Conservation (phyloP, 1,140 invertebrate species). For the Philopotamus ludificatus region DNA sequence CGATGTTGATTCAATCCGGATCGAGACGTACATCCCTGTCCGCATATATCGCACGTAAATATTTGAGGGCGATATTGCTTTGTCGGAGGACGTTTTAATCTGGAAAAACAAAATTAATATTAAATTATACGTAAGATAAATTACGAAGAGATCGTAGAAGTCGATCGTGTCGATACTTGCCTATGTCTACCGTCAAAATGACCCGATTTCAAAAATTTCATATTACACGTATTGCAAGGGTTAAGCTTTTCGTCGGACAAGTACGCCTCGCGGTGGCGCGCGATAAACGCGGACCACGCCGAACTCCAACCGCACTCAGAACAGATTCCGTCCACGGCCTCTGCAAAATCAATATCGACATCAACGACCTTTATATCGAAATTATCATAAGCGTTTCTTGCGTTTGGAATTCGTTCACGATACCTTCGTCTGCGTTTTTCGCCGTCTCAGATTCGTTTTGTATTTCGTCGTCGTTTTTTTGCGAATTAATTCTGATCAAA, state of each 20-base stretch:
- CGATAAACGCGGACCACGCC: slow-evolving; percentile 30
- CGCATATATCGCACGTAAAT: slow-evolving; percentile 35
- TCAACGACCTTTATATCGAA: neutral
- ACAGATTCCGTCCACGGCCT: slow-evolving; percentile 19
- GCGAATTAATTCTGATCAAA: too few species aligned
- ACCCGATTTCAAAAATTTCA: slow-evolving; percentile 35
- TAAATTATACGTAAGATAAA: slow-evolving; percentile 2
- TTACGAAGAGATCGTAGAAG: neutral
- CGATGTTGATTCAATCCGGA: slow-evolving; percentile 32
- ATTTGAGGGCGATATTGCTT: slow-evolving; percentile 15
- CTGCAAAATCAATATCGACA: neutral
- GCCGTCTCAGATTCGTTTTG: neutral
- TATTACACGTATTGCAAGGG: slow-evolving; percentile 34
- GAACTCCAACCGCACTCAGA: slow-evolving; percentile 32
- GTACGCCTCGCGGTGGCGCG: slow-evolving; percentile 30
- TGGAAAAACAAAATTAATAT: neutral
- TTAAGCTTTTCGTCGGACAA: slow-evolving; percentile 17
- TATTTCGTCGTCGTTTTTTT: neutral
- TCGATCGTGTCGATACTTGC: slow-evolving; percentile 4
- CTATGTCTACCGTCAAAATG: slow-evolving; percentile 36
- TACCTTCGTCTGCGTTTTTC: neutral
- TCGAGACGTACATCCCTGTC: slow-evolving; percentile 29
- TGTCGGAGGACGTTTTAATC: slow-evolving; percentile 31
- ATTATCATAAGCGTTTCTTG: neutral
- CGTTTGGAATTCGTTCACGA: neutral